These are phyloP conservation scores for Pelodytes ibericus DNA, from an alignment of 2,797 vertebrate species.

Conservation along the genomic window DNA sequence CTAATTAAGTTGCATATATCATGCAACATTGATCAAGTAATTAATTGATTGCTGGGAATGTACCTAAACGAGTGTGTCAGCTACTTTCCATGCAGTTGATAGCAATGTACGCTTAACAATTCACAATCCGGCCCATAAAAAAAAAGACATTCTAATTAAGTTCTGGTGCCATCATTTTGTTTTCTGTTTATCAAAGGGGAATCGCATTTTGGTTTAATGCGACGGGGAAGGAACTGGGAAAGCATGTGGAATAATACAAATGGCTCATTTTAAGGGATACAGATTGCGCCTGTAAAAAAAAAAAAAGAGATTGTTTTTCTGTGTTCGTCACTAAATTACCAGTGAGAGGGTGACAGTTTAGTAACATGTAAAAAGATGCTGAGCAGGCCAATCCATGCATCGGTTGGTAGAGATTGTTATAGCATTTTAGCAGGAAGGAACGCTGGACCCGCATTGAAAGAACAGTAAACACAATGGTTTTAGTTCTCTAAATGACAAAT, in stretches of 20 bases:
- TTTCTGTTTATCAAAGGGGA: background rate
- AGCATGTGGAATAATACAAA: constrained; percentile 3
- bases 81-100: constrained; percentile 57
- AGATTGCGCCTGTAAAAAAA: constrained; percentile 1
- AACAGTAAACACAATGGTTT: too few species aligned
- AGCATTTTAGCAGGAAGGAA: too few species aligned
- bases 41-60: constrained; percentile 67
- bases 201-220: constrained; percentile 20
- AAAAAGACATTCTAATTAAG: constrained; percentile 34
- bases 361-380: background rate
- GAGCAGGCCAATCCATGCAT: background rate
- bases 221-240: constrained; percentile 1
- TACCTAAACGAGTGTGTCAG: constrained; percentile 62
- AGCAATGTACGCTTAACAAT: background rate
- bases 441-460: too few species aligned
- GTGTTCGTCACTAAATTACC: background rate
- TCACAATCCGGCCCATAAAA: constrained; percentile 7
- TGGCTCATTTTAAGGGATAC: background rate
- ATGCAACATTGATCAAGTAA: constrained; percentile 66
- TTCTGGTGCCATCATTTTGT: constrained; percentile 25
- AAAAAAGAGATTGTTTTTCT: background rate
- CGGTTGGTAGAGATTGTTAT: too few species aligned
- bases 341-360: constrained; percentile 14
- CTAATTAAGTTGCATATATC: constrained; percentile 65
- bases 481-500: too few species aligned